Percentiles rank a stretch among this genome's conserved stretches.
Conservation (phyloP, 1,140 invertebrate species). For the Micrasema longulum region DNA sequence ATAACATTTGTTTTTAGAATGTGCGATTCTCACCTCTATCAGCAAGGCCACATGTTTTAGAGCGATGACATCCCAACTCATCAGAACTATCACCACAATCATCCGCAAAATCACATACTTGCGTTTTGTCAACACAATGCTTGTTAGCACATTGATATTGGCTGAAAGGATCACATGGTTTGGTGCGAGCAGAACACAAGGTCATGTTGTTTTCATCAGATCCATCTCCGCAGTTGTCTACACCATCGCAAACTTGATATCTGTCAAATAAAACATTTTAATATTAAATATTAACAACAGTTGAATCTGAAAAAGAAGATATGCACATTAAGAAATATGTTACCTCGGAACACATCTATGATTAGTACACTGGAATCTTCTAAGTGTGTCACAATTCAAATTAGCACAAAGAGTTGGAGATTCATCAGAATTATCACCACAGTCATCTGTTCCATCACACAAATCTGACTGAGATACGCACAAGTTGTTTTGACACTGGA, state of each 20-base stretch:
- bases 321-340: too few species aligned
- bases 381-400: slow-evolving; percentile 85
- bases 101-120: slow-evolving; percentile 87
- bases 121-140: slow-evolving; percentile 84
- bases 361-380: slow-evolving; percentile 89
- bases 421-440: slow-evolving; percentile 95
- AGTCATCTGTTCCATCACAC: slow-evolving; percentile 96
- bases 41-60: slow-evolving; percentile 76
- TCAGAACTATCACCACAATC: slow-evolving; percentile 89
- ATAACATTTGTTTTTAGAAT: neutral
- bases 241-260: slow-evolving; percentile 79
- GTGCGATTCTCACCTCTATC: slow-evolving; percentile 65
- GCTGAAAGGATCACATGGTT: slow-evolving; percentile 78
- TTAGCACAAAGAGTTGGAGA: slow-evolving; percentile 81
- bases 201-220: slow-evolving; percentile 95
- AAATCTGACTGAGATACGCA: slow-evolving; percentile 95
- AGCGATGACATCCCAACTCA: slow-evolving; percentile 89
- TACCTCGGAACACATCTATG: slow-evolving; percentile 87
- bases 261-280: slow-evolving; percentile 57
- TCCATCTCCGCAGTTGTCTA: slow-evolving; percentile 93
- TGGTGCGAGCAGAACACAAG: slow-evolving; percentile 78
- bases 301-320: too few species aligned
- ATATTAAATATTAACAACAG: too few species aligned
- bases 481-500: slow-evolving; percentile 88
- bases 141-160: slow-evolving; percentile 94